Evolutionary conservation across 2,888 invertebrate genomes (phyloP).

Genomic region (Chironomus tentans): DNA sequence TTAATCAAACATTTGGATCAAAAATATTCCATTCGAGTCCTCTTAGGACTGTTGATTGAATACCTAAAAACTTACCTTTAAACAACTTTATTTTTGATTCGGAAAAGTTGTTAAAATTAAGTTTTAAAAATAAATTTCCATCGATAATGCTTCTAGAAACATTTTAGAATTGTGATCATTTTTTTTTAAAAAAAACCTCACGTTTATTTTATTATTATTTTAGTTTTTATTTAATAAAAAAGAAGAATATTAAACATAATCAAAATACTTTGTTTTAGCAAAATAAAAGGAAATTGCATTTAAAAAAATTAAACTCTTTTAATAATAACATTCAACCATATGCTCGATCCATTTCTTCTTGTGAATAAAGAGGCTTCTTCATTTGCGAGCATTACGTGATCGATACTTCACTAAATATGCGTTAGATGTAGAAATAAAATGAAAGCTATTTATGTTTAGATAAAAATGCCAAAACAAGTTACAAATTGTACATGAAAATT

Average conservation of each 20-base stretch:
- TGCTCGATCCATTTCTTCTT: neutral
- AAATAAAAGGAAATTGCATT: conserved; percentile 2
- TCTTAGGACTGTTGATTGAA: no score
- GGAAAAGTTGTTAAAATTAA: no score
- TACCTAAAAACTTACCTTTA: no score
- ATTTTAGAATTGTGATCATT: no score
- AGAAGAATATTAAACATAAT: conserved; percentile 2
- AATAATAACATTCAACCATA: conserved; percentile 8
- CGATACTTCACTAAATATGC: neutral
- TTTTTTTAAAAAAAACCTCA: no score
- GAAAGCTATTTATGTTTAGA: neutral
- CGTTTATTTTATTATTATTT: neutral
- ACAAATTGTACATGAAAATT: neutral
- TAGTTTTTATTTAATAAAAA: neutral
- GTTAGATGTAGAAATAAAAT: neutral
- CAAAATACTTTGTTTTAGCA: neutral
- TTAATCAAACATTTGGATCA: no score
- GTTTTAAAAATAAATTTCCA: no score
- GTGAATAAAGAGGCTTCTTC: neutral
- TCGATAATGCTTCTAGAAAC: no score
- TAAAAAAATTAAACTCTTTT: conserved; percentile 22
- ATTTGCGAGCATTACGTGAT: neutral
- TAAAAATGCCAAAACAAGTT: neutral
- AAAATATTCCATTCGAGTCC: no score
- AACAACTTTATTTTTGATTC: no score